phyloP scores from a whole-genome alignment of 2,113 vertebrate genomes.

The Ranitomeya imitator region DNA sequence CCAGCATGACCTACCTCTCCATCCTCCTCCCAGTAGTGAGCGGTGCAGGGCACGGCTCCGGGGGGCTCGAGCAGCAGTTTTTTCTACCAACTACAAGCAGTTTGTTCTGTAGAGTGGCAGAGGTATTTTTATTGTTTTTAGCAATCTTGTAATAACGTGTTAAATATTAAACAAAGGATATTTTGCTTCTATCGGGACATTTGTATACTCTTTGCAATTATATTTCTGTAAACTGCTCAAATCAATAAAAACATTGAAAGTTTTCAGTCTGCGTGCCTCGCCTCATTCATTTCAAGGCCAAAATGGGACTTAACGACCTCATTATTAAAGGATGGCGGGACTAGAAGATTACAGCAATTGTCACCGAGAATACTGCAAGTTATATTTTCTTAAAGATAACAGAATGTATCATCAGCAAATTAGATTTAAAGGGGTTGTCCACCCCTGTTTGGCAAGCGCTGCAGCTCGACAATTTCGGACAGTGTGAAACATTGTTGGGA shows the following conservation, averaged over 20 bases:
- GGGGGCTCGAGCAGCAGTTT: not conserved
- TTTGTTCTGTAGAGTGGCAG: slow-evolving; percentile 47
- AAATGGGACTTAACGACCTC: not conserved
- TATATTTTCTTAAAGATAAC: too few relatives aligned
- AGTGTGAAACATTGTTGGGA: too few relatives aligned
- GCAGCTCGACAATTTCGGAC: too few relatives aligned
- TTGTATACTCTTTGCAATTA: slow-evolving; percentile 76
- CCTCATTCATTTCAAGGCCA: not conserved
- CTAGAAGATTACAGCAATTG: too few relatives aligned
- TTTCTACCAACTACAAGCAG: slow-evolving; percentile 52
- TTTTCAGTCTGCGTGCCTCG: slow-evolving; percentile 29
- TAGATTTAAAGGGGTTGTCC: too few relatives aligned
- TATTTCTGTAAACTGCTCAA: slow-evolving; percentile 77
- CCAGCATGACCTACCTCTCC: slow-evolving; percentile 7
- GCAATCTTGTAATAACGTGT: slow-evolving; percentile 68
- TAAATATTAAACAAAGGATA: slow-evolving; percentile 74
- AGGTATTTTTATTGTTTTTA: slow-evolving; percentile 57
- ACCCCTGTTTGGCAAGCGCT: too few relatives aligned
- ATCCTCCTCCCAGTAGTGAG: not conserved
- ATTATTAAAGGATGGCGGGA: not conserved
- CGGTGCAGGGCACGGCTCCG: slow-evolving; percentile 47
- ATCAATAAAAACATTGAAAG: slow-evolving; percentile 70
- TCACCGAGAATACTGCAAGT: too few relatives aligned
- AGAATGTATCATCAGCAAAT: too few relatives aligned
- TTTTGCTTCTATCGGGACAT: slow-evolving; percentile 74